Evolutionary conservation across 2,113 vertebrate species (phyloP).

Genomic region (Poecilia latipinna): DNA sequence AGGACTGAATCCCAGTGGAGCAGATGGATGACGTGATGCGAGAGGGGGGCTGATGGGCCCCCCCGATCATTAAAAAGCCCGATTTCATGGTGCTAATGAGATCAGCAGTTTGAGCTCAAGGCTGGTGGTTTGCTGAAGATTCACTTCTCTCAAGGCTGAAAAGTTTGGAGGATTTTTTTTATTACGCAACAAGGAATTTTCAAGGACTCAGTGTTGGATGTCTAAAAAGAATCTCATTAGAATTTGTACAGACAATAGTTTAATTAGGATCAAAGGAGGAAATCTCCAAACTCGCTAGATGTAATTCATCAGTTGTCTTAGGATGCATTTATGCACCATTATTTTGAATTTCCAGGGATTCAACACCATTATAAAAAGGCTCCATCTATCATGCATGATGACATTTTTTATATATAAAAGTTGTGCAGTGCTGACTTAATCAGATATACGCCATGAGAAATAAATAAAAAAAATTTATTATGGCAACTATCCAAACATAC

Average conservation of each 20-base stretch:
- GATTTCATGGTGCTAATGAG: conserved; percentile 74
- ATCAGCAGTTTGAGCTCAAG: conserved; percentile 64
- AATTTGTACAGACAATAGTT: conserved; percentile 27
- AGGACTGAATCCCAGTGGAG: conserved; percentile 62
- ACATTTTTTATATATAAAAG: too few relatives aligned
- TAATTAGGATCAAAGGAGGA: conserved; percentile 16
- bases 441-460: too few relatives aligned
- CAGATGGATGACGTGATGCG: conserved; percentile 66
- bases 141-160: conserved; percentile 28
- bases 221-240: conserved; percentile 13
- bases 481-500: too few relatives aligned
- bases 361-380: too few relatives aligned
- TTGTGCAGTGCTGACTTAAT: too few relatives aligned
- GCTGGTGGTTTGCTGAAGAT: conserved; percentile 51
- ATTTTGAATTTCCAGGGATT: background rate
- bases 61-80: conserved; percentile 60
- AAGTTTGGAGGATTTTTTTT: conserved; percentile 32
- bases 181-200: conserved; percentile 17
- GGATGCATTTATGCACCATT: too few relatives aligned
- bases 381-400: too few relatives aligned
- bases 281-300: background rate
- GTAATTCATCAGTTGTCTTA: background rate
- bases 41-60: conserved; percentile 37
- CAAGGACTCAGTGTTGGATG: conserved; percentile 20
- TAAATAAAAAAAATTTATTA: too few relatives aligned